Conservation (phyloP, 2,113 vertebrate genomes). For the Panurus biarmicus region DNA sequence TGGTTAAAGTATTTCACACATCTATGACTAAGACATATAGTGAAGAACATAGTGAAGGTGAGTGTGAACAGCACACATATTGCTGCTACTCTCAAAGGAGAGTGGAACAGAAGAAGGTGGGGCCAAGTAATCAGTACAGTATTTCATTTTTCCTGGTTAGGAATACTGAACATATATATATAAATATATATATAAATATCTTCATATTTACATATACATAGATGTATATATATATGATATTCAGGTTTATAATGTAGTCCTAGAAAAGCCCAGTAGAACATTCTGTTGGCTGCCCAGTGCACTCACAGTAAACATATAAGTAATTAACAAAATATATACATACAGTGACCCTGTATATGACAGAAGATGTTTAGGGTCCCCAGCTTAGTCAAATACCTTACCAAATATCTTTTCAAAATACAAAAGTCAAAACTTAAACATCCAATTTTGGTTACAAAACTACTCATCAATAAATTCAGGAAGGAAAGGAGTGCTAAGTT, state of each 20-base stretch:
- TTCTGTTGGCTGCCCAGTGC: not conserved
- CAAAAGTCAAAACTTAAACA: not conserved
- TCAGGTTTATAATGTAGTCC: not conserved
- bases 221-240: not conserved
- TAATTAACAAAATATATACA: not conserved
- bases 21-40: not conserved
- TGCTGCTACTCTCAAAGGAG: not conserved
- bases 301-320: not conserved
- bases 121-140: not conserved
- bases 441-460: not conserved
- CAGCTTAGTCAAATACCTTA: not conserved
- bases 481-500: not conserved
- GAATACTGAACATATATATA: not conserved
- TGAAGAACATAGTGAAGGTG: not conserved
- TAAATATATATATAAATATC: no score
- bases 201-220: not conserved
- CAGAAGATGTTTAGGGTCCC: not conserved
- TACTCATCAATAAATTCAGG: not conserved
- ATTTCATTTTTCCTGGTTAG: not conserved
- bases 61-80: not conserved
- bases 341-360: not conserved
- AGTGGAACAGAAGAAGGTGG: not conserved
- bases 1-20: not conserved
- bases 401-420: not conserved
- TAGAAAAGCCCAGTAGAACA: not conserved